These are phyloP conservation scores for Lanistes nyassanus DNA, from an alignment of 1,140 invertebrate species.

Conservation along the genomic window DNA sequence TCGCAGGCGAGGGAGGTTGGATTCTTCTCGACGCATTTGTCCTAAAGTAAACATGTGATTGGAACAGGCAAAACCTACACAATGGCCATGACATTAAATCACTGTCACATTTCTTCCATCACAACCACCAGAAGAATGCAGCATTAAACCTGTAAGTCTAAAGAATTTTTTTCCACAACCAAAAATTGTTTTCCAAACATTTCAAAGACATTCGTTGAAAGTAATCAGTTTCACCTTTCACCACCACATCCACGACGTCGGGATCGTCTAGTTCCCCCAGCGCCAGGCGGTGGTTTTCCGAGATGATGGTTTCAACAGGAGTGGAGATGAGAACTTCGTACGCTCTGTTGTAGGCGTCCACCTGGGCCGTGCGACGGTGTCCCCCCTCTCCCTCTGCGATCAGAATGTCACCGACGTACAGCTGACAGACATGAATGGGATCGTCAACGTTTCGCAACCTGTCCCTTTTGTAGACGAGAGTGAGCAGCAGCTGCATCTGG, in stretches of 20 bases:
- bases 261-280: constrained; percentile 42
- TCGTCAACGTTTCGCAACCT: constrained; percentile 2
- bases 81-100: too few relatives aligned
- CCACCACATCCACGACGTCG: constrained; percentile 44
- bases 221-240: constrained; percentile 52
- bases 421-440: not conserved
- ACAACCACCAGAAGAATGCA: too few relatives aligned
- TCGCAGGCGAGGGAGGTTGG: constrained; percentile 7
- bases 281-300: constrained; percentile 42
- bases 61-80: too few relatives aligned
- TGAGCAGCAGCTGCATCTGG: constrained; percentile 17
- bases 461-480: constrained; percentile 14
- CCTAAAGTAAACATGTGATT: too few relatives aligned
- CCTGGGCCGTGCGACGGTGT: constrained; percentile 34
- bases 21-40: constrained; percentile 19
- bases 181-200: too few relatives aligned
- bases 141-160: too few relatives aligned
- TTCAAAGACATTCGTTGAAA: too few relatives aligned
- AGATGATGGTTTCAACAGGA: constrained; percentile 36
- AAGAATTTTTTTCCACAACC: too few relatives aligned
- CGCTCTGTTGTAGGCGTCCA: constrained; percentile 42
- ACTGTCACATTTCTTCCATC: too few relatives aligned
- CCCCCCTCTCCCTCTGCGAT: constrained; percentile 30
- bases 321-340: constrained; percentile 44
- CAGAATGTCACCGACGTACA: constrained; percentile 16